Base-by-base conservation (phyloP, 1,140 invertebrate genomes). In the Oncopodura yosiiana region DNA sequence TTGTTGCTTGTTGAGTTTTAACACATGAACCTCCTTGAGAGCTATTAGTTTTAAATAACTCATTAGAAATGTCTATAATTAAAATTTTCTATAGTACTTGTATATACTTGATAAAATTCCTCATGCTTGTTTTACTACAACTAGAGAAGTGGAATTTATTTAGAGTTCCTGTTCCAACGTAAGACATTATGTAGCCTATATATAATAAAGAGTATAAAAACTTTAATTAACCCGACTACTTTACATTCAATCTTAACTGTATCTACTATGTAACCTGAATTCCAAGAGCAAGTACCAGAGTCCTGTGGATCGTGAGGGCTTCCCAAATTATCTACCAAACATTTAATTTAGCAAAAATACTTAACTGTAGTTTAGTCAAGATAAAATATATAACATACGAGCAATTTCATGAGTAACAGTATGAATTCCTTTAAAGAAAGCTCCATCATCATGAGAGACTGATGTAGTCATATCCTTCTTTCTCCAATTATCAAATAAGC, bases 351-450 rank as follows among this genome's bases (percentile, higher is more conserved):
- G n/a, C n/a, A n/a, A n/a, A n/a, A n/a, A n/a, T n/a, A n/a, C n/a
- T n/a, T n/a, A n/a, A n/a, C n/a, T n/a, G n/a, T n/a, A n/a, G n/a
- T n/a, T n/a, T n/a, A n/a, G n/a, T n/a, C n/a, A n/a, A n/a, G n/a
- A n/a, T n/a, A n/a, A n/a, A n/a, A n/a, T n/a, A n/a, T n/a, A n/a
- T n/a, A n/a, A n/a, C n/a, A n/a, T n/a, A n/a, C n/a, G 65, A 2
- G 60, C 65, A 6, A 66, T 21, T 53, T 66, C 65, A 38, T 66
- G 65, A 16, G 63, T 57, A 19, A 61, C 55, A 2, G 53, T 63
- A 19, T 55, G 49, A 12, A 61, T 51, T n/a, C 65, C 65, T 23
- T 46, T 37, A 37, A 60, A 66, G 37, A 46, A 62, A n/a, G 48
- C 53, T 18, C 53, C 61, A 23, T 50, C 14, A 49, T 65, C 65